Evolutionary conservation across 2,113 vertebrate genomes (phyloP).

Genomic region (Sphyrna mokarran): DNA sequence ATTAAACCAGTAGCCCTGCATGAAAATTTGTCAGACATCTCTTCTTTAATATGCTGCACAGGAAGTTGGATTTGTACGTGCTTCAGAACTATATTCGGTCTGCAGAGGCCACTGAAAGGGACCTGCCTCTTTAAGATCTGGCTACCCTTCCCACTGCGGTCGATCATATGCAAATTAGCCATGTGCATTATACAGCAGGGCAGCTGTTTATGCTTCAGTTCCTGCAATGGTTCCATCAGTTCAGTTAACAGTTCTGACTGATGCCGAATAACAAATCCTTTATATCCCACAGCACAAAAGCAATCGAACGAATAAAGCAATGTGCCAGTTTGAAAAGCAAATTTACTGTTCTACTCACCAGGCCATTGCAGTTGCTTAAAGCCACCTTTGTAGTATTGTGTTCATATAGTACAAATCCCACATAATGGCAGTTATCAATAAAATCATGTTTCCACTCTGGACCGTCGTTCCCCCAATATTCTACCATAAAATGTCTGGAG

Average conservation of each 20-base stretch:
- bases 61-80: background rate
- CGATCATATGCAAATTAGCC: constrained; percentile 37
- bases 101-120: constrained; percentile 34
- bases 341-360: constrained; percentile 72
- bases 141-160: constrained; percentile 33
- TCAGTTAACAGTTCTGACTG: constrained; percentile 6
- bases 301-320: constrained; percentile 35
- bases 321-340: constrained; percentile 8
- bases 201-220: constrained; percentile 11
- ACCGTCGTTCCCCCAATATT: constrained; percentile 90
- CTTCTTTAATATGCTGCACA: background rate
- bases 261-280: background rate
- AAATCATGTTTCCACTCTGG: constrained; percentile 77
- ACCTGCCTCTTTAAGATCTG: constrained; percentile 36
- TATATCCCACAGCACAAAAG: background rate
- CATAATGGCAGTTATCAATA: constrained; percentile 89
- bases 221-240: background rate
- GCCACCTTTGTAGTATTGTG: constrained; percentile 79
- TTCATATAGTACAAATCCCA: constrained; percentile 82
- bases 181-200: constrained; percentile 13
- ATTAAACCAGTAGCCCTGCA: background rate
- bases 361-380: constrained; percentile 89
- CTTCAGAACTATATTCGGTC: constrained; percentile 31
- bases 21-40: background rate
- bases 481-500: constrained; percentile 91